Evolutionary conservation across 2,113 vertebrate genomes (phyloP).

Genomic region (Asarcornis scutulata): DNA sequence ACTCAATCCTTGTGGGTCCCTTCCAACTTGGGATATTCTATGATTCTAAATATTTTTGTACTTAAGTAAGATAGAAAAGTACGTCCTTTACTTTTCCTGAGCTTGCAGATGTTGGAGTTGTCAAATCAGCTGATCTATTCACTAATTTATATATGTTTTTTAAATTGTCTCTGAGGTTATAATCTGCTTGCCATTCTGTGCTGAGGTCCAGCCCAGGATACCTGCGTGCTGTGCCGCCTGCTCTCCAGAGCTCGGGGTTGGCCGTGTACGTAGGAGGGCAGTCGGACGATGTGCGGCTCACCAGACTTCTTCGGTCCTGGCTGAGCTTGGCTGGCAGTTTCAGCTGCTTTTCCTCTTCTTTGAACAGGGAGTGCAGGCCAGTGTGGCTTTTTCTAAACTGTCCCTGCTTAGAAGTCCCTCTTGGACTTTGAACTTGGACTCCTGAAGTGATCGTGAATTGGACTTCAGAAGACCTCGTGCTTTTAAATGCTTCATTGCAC

Average conservation of each 20-base stretch:
- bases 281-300: background rate
- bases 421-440: background rate
- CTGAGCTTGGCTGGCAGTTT: background rate
- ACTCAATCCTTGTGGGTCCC: too few relatives aligned
- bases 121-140: background rate
- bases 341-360: background rate
- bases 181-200: background rate
- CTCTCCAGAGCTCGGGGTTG: background rate
- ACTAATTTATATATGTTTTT: background rate
- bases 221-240: background rate
- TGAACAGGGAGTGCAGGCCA: background rate
- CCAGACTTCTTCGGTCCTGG: background rate
- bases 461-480: background rate
- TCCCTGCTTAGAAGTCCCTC: background rate
- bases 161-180: fast-evolving
- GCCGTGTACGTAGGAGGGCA: fast-evolving
- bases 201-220: background rate
- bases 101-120: background rate
- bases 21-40: too few relatives aligned
- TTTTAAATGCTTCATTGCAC: background rate
- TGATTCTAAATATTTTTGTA: background rate
- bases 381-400: background rate
- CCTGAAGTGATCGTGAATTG: background rate
- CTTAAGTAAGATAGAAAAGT: background rate
- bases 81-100: background rate